Base-by-base conservation (phyloP, 1,140 invertebrate genomes). In the Ostrea denselamellosa region DNA sequence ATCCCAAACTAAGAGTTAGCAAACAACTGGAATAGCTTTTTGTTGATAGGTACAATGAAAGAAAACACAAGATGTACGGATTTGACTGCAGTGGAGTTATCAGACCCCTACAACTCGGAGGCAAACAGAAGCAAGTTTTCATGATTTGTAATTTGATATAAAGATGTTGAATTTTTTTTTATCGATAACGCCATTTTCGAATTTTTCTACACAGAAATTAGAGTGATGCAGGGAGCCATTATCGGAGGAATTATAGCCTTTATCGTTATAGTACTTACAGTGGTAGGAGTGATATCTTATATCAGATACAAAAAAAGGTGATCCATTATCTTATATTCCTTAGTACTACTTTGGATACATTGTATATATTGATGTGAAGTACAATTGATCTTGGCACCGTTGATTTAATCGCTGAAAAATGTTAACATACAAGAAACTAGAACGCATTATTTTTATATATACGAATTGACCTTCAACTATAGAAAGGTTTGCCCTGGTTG, bases 221-320 rank as follows among this genome's bases (percentile, higher is more conserved):
- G 56, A 51, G 83, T 68, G 19, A 89, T 89, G 88, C 77, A 87
- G 22, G 86, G 86, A 10, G 83, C 82, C 8, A 87, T 89, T 12
- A 86, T 89, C 34, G 88, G 88, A n/a, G 58, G 56, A 22, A 52
- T 87, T 1, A 56, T 82, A 62, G 88, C 81, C 62, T 51, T 89
- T 7, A 65, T 89, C 8, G 52, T 81, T 34, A 22, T 87, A 25
- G 51, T 87, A 17, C 54, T 58, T 17, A 51, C 51, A 28, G 65
- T 81, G 4, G 77, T 89, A 53, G 86, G 62, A 56, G 65, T 65
- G 0, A 85, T 89, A 62, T 84, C 82, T 25, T 86, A 81, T 3
- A 82, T 68, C 9, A 71, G 88, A 81, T 68, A 89, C 54, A 83
- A 84, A 52, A 81, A 68, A n/a, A 89, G 86, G 88, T 89, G 52